Percentiles rank a stretch among this genome's conserved stretches.
phyloP scores from a whole-genome alignment of 2,888 invertebrate species.

The Cryptocephalus primarius region DNA sequence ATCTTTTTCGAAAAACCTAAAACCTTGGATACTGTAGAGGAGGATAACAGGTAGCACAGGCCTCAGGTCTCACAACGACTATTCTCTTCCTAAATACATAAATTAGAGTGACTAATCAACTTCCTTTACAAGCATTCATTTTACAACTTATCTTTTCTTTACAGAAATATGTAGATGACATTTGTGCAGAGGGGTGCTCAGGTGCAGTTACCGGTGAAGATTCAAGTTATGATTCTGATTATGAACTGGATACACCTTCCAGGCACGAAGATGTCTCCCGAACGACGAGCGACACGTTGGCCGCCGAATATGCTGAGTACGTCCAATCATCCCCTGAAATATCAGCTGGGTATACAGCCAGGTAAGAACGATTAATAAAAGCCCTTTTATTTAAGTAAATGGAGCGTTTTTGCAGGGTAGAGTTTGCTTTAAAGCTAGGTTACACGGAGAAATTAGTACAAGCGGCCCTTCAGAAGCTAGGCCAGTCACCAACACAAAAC shows the following conservation, averaged over 20 bases:
- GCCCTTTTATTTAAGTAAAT: neutral
- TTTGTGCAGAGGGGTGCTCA: constrained; percentile 43
- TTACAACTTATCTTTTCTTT: neutral
- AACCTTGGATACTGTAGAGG: no score
- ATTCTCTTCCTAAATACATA: no score
- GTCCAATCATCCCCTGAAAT: constrained; percentile 44
- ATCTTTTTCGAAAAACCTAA: no score
- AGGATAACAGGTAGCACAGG: no score
- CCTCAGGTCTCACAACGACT: no score
- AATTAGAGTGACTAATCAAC: no score
- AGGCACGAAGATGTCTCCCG: constrained; percentile 68
- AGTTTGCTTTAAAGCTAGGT: constrained; percentile 86
- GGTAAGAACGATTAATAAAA: constrained; percentile 15
- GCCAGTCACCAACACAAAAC: constrained; percentile 74
- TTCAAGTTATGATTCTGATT: constrained; percentile 80
- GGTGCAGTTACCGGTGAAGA: constrained; percentile 54
- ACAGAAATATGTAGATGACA: constrained; percentile 67
- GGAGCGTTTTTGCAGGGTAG: constrained; percentile 45
- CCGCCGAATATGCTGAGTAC: constrained; percentile 77
- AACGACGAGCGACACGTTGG: constrained; percentile 74
- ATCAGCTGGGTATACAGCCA: constrained; percentile 33
- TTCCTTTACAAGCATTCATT: no score
- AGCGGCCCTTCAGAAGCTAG: constrained; percentile 73
- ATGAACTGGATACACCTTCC: constrained; percentile 42
- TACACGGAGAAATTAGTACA: constrained; percentile 81